These are phyloP conservation scores for Myotis findleyi DNA, from an alignment of 2,797 vertebrate genomes.

Conservation along the genomic window DNA sequence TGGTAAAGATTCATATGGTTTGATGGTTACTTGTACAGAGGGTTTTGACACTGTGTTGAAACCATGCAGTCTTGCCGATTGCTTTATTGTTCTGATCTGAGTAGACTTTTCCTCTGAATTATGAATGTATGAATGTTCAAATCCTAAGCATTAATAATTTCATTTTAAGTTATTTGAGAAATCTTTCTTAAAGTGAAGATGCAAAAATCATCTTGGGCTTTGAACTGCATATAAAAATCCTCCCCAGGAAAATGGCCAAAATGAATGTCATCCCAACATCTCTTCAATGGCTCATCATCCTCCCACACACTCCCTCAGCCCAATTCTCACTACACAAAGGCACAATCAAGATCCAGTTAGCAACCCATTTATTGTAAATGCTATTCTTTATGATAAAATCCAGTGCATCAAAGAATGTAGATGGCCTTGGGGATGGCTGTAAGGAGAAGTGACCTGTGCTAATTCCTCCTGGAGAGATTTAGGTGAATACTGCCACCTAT, in stretches of 20 bases:
- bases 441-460: slow-evolving; percentile 60
- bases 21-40: not conserved
- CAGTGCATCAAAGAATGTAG: slow-evolving; percentile 25
- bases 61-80: not conserved
- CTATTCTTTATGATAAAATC: slow-evolving; percentile 54
- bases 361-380: not conserved
- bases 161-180: slow-evolving; percentile 30
- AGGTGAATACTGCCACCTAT: slow-evolving; percentile 87
- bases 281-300: not conserved
- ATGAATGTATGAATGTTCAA: not conserved
- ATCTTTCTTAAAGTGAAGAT: not conserved
- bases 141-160: not conserved
- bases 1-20: not conserved
- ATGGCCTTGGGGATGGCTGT: slow-evolving; percentile 64
- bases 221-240: not conserved
- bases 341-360: not conserved
- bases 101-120: not conserved
- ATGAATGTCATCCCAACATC: not conserved
- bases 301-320: not conserved
- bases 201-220: slow-evolving; percentile 7
- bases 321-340: not conserved
- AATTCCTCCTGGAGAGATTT: slow-evolving; percentile 77
- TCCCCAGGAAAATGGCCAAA: slow-evolving; percentile 6
- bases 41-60: not conserved
- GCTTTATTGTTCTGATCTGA: not conserved